Percentiles rank a stretch among this genome's conserved stretches.
Evolutionary conservation across 2,888 invertebrate genomes (phyloP).

Genomic region (Coleophora deauratella): DNA sequence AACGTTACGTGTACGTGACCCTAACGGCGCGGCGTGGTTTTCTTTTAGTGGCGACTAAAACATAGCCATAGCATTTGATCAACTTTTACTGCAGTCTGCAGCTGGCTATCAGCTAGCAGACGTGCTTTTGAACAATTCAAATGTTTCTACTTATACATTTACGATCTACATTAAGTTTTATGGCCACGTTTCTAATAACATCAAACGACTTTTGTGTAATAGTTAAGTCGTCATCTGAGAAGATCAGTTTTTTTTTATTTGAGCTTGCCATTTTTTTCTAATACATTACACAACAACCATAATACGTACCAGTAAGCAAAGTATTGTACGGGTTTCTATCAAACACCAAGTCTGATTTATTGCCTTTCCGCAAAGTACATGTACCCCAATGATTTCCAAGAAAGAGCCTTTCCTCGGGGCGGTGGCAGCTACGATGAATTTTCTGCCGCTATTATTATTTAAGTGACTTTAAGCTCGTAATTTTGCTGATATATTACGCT

Average conservation of each 20-base stretch:
- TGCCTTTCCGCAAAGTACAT: not conserved
- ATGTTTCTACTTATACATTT: too few relatives aligned
- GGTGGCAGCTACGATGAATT: constrained; percentile 17
- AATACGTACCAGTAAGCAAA: too few relatives aligned
- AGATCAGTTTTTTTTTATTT: too few relatives aligned
- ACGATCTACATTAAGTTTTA: too few relatives aligned
- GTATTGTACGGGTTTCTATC: too few relatives aligned
- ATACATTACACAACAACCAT: too few relatives aligned
- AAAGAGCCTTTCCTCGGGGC: not conserved
- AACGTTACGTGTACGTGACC: constrained; percentile 47
- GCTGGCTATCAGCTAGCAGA: not conserved
- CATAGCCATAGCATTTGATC: constrained; percentile 25
- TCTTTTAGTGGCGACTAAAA: constrained; percentile 35
- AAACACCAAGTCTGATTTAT: too few relatives aligned
- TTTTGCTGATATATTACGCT: constrained; percentile 31
- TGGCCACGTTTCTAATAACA: not conserved
- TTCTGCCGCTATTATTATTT: constrained; percentile 18
- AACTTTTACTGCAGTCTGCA: not conserved
- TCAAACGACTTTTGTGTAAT: not conserved
- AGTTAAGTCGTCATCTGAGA: too few relatives aligned
- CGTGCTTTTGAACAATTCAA: too few relatives aligned
- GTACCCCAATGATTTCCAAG: not conserved
- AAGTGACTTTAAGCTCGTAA: constrained; percentile 27
- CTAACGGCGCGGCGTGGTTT: constrained; percentile 23
- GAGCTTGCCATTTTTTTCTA: too few relatives aligned